A percentile compares a stretch with the other conserved stretches of the same genome.
These are phyloP conservation scores for Chloroceryle amazona DNA, from an alignment of 2,797 vertebrate genomes.

Conservation along the genomic window DNA sequence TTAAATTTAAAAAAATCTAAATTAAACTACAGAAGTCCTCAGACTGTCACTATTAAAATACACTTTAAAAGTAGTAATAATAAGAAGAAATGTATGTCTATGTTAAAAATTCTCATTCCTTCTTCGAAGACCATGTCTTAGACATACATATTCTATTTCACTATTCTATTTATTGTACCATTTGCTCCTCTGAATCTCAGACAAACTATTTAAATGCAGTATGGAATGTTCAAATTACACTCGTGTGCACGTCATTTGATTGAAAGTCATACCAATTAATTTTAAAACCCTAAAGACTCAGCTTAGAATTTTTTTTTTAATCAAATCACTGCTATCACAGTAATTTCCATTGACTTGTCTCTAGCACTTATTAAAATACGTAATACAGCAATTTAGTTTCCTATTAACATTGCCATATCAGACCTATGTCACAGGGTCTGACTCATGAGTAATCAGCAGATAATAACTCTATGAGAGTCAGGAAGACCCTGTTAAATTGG, in stretches of 20 bases:
- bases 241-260: neutral
- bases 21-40: neutral
- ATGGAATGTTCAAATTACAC: neutral
- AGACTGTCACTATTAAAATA: neutral
- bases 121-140: neutral
- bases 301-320: neutral
- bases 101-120: neutral
- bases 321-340: neutral
- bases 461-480: neutral
- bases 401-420: neutral
- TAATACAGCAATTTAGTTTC: neutral
- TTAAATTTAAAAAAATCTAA: neutral
- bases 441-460: neutral
- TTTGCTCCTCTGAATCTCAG: neutral
- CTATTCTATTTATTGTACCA: neutral
- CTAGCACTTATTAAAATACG: neutral
- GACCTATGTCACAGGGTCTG: neutral
- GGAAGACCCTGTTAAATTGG: neutral
- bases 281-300: neutral
- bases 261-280: neutral
- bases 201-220: neutral
- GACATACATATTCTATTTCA: neutral
- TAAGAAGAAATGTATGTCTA: neutral
- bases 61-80: neutral
- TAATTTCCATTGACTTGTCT: neutral